phyloP scores from a whole-genome alignment of 2,797 vertebrate species.

The Sebastiscus tertius region DNA sequence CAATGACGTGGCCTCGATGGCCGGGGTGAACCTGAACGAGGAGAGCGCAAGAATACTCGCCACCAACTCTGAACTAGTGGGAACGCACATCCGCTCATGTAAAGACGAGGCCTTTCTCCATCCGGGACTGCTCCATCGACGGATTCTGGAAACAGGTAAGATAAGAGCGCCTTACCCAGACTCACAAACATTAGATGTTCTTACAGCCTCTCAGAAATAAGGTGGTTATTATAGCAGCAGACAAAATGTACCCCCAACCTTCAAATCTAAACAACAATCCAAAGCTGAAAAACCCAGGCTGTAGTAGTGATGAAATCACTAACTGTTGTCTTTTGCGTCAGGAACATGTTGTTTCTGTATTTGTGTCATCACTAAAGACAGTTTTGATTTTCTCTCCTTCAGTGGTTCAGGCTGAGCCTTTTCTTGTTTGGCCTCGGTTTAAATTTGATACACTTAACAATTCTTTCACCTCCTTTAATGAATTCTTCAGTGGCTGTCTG shows the following conservation, averaged over 20 bases:
- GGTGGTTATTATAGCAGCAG: background rate
- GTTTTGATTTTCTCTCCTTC: slow-evolving; percentile 61
- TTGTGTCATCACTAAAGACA: slow-evolving; percentile 73
- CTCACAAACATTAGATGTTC: background rate
- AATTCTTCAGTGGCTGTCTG: slow-evolving; percentile 84
- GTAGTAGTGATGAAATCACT: slow-evolving; percentile 48
- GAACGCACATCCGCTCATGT: slow-evolving; percentile 88
- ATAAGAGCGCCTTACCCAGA: background rate
- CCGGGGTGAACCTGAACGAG: slow-evolving; percentile 90
- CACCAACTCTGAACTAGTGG: slow-evolving; percentile 88
- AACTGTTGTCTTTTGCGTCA: slow-evolving; percentile 49
- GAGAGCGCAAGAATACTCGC: slow-evolving; percentile 90
- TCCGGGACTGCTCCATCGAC: slow-evolving; percentile 85
- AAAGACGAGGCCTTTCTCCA: slow-evolving; percentile 91
- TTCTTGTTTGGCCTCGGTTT: slow-evolving; percentile 77
- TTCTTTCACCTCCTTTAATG: slow-evolving; percentile 83
- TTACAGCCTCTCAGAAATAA: background rate
- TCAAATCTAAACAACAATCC: slow-evolving; percentile 24
- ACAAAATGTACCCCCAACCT: background rate
- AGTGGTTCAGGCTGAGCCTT: slow-evolving; percentile 49
- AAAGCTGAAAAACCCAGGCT: slow-evolving; percentile 28
- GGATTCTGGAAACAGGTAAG: slow-evolving; percentile 88
- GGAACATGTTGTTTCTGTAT: slow-evolving; percentile 62
- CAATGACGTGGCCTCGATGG: slow-evolving; percentile 92
- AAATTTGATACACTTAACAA: slow-evolving; percentile 80